Evolutionary conservation across 1,140 invertebrate genomes (phyloP), one percentile per base, ranked within the genome.

Genomic region (Saxidomus purpurata): DNA sequence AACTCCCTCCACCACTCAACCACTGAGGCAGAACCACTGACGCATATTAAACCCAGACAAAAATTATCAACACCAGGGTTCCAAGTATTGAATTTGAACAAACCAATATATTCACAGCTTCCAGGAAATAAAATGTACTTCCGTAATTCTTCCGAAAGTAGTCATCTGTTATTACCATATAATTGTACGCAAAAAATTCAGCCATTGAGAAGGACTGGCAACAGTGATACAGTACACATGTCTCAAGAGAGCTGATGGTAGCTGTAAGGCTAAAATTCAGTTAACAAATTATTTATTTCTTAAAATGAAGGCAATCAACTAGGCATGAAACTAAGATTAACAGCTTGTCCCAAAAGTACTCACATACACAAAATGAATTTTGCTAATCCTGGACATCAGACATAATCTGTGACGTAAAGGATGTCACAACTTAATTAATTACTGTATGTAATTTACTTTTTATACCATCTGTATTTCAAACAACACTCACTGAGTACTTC

Each of bases 311-410:
- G 76, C 11, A 52, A 28, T 79, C 47, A 52, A 55, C 76, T 13
- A 52, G 34, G 47, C 76, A 79, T 79, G 76, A 34, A 79, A 79
- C 49, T 6, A 79, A 79, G 76, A 79, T 79, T 28, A 79, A 79
- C 28, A 25, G 49, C 76, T 79, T 52, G 76, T 79, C 28, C n/a
- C 31, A 0, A 52, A 34, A 2, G 15, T 34, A 2, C 22, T 79
- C 17, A 59, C 28, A 55, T 52, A 52, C 17, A 79, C 36, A 55
- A 79, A 40, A 19, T n/a, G 22, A 36, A 55, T 79, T 52, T 79
- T 38, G 34, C 6, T 79, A 49, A 55, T 52, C 43, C 49, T 13
- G 8, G 28, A 55, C 28, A 34, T 31, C 36, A 55, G 11, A 71
- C 17, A 59, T 31, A 36, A 19, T 40, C 4, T 34, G 49, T 79